These are phyloP conservation scores for Argyresthia goedartella DNA, from an alignment of 2,888 invertebrate genomes.

Conservation along the genomic window DNA sequence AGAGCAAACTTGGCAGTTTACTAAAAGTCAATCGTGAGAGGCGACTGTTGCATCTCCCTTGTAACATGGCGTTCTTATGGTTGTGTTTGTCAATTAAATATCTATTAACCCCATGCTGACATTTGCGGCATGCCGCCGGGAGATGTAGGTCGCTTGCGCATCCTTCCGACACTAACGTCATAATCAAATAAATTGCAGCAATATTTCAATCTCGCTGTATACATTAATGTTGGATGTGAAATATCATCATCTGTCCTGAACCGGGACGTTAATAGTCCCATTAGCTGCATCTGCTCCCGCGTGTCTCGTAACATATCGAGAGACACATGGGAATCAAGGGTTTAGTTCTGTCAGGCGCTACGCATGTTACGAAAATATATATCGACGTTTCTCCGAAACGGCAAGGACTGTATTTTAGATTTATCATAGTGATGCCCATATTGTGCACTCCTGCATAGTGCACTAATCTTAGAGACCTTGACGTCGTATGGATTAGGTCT, in stretches of 20 bases:
- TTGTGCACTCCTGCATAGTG: no score
- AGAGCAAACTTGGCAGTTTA: slow-evolving; percentile 9
- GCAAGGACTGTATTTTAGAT: background rate
- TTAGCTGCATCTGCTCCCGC: no score
- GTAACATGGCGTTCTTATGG: background rate
- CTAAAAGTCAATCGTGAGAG: slow-evolving; percentile 24
- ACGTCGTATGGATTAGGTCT: background rate
- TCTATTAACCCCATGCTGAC: slow-evolving; percentile 25
- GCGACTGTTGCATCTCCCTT: slow-evolving; percentile 14
- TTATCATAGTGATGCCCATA: no score
- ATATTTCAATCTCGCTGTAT: background rate
- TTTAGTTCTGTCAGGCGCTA: no score
- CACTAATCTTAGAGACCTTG: no score
- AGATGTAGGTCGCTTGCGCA: background rate
- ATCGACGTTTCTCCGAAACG: no score
- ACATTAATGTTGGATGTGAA: background rate
- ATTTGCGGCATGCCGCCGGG: slow-evolving; percentile 14
- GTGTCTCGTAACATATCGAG: no score
- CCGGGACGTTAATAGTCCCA: background rate
- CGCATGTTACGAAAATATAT: no score
- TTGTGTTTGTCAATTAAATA: slow-evolving; percentile 24
- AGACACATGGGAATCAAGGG: no score
- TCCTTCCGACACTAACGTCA: background rate
- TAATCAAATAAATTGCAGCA: background rate
- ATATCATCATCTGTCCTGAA: background rate